Evolutionary conservation across 2,113 vertebrate genomes (phyloP).

Genomic region (Jacana jacana): DNA sequence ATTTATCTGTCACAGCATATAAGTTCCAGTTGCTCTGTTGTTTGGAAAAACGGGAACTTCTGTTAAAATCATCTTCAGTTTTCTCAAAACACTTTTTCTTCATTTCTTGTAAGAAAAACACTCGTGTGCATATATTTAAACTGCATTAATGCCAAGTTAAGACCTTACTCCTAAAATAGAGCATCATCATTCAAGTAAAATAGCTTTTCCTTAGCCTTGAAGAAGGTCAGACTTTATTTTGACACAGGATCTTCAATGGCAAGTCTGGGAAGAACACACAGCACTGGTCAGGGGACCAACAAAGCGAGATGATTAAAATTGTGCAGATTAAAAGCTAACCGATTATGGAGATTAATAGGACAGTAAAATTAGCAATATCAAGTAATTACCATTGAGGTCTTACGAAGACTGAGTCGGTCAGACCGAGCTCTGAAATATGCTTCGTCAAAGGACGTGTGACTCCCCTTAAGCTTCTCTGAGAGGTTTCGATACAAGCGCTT

Average conservation of each 20-base stretch:
- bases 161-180: neutral
- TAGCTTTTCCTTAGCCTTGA: neutral
- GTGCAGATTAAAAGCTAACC: neutral
- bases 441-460: constrained; percentile 92
- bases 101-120: neutral
- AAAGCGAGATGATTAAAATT: neutral
- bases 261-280: rapidly evolving
- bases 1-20: neutral
- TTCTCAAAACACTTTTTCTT: neutral
- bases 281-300: neutral
- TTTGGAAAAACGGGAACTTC: neutral
- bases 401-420: constrained; percentile 88
- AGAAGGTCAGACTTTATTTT: neutral
- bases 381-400: constrained; percentile 82
- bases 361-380: neutral
- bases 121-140: neutral
- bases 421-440: constrained; percentile 86
- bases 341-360: neutral
- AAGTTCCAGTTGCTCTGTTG: neutral
- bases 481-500: constrained; percentile 96
- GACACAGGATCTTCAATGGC: neutral
- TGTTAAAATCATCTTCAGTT: neutral
- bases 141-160: neutral
- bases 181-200: neutral
- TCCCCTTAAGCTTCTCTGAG: constrained; percentile 93